phyloP scores from a whole-genome alignment of 2,797 vertebrate species.

The Balearica regulorum region DNA sequence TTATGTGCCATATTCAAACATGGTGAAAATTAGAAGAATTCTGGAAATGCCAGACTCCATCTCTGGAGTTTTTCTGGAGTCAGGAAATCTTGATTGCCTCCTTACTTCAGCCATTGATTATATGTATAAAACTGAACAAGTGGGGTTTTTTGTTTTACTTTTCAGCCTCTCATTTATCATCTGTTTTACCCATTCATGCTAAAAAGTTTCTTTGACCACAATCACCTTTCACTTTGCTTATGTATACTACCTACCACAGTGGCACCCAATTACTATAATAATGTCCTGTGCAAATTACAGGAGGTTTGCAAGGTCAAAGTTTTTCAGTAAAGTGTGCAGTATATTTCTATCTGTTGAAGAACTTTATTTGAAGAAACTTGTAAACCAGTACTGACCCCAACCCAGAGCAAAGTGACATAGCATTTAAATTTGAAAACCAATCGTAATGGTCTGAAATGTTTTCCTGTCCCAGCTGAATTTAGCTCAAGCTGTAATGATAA shows the following conservation, averaged over 20 bases:
- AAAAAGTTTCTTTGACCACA: background rate
- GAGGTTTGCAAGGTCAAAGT: background rate
- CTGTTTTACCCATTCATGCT: background rate
- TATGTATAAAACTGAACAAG: background rate
- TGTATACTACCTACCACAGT: background rate
- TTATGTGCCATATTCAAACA: slow-evolving; percentile 19
- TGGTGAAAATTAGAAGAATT: background rate
- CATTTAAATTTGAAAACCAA: slow-evolving; percentile 48
- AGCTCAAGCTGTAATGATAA: background rate
- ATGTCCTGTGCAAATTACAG: slow-evolving; percentile 12
- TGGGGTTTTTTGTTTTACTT: background rate
- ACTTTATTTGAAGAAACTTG: slow-evolving; percentile 19
- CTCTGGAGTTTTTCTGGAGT: background rate
- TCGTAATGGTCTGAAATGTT: slow-evolving; percentile 45
- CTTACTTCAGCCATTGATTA: background rate
- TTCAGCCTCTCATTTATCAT: background rate
- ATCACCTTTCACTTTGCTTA: background rate
- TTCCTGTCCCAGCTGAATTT: background rate
- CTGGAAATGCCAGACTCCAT: background rate
- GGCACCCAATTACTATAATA: background rate
- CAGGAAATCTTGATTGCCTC: background rate
- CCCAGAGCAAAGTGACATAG: background rate
- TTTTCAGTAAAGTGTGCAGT: background rate
- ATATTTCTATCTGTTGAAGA: slow-evolving; percentile 8
- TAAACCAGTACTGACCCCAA: slow-evolving; percentile 10